Conservation (phyloP, 2,113 vertebrate species). For the Ameiurus melas region DNA sequence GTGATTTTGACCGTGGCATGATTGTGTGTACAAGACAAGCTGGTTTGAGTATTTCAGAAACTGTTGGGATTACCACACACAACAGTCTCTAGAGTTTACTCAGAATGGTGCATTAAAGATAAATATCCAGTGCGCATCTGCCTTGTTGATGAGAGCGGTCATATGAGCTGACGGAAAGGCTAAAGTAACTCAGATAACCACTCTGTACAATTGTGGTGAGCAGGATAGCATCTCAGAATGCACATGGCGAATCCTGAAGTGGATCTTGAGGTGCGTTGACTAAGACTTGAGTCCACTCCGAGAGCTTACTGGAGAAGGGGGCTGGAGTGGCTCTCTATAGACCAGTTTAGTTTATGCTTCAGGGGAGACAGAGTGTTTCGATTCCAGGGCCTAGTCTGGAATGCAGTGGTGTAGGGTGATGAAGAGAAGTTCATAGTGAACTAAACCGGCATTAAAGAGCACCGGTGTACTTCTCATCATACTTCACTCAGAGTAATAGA, state of each 20-base stretch:
- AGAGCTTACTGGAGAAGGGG: constrained; percentile 8
- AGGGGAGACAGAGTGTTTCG: constrained; percentile 40
- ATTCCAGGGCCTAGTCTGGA: constrained; percentile 46
- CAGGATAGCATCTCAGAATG: background rate
- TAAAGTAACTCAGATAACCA: no score
- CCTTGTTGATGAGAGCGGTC: background rate
- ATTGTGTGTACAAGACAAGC: background rate
- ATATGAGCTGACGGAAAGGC: background rate
- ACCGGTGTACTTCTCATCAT: constrained; percentile 44
- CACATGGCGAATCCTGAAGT: no score
- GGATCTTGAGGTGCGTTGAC: background rate
- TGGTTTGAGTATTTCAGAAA: background rate
- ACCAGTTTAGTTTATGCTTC: constrained; percentile 35
- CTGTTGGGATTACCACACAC: background rate
- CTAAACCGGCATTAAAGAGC: constrained; percentile 39
- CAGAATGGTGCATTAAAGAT: background rate
- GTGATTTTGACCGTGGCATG: background rate
- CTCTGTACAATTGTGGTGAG: background rate
- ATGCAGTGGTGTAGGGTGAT: constrained; percentile 33
- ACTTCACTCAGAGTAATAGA: constrained; percentile 31
- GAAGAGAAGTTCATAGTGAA: constrained; percentile 7
- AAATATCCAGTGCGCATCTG: background rate
- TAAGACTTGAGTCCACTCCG: background rate
- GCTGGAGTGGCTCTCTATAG: background rate
- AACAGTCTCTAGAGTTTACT: background rate